Base-by-base conservation (phyloP, 2,113 vertebrate genomes). In the Eonycteris spelaea region DNA sequence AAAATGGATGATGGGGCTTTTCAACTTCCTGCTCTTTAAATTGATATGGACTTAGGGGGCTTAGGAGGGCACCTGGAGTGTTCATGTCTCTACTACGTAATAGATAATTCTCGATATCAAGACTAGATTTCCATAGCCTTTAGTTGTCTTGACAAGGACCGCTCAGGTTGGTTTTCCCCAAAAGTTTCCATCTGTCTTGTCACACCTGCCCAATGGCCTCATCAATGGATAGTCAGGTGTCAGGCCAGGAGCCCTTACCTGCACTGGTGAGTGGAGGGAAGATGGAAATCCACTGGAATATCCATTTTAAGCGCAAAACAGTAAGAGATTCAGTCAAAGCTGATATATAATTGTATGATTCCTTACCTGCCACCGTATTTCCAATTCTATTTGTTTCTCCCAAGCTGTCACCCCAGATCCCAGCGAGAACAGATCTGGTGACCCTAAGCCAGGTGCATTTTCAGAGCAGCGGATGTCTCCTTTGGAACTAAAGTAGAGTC, bases 401-500 rank as follows among this genome's bases (percentile, higher is more conserved):
- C 28, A 7, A 7, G 5, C 86, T 74, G 28, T 86, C 19, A 21
- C 12, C 48, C 67, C 35, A 28, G 68, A 63, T 30, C 38, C 68
- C 63, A 70, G 53, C 11, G 12, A 89, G 68, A 53, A n/a, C n/a
- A 48, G 63, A 89, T 19, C 6, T 8, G 35, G 33, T 3, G 40
- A n/a, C 65, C 51, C 19, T 6, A 9, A 13, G 67, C 24, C 68
- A 38, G 57, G 43, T 70, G 71, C 22, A 55, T 22, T 38, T 75
- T 43, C 83, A 65, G 43, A 61, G 40, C 15, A 24, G 43, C 3
- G 75, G 43, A 65, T 21, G 4, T 91, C 65, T 82, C 45, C 57
- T 10, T 40, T 73, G 89, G 86, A 96, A 77, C 88, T 67, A 94
- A 94, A 96, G 53, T 24, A 26, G 83, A 92, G n/a, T 95, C 94